Evolutionary conservation across 2,888 invertebrate species (phyloP).

Genomic region (Melieria omissa): DNA sequence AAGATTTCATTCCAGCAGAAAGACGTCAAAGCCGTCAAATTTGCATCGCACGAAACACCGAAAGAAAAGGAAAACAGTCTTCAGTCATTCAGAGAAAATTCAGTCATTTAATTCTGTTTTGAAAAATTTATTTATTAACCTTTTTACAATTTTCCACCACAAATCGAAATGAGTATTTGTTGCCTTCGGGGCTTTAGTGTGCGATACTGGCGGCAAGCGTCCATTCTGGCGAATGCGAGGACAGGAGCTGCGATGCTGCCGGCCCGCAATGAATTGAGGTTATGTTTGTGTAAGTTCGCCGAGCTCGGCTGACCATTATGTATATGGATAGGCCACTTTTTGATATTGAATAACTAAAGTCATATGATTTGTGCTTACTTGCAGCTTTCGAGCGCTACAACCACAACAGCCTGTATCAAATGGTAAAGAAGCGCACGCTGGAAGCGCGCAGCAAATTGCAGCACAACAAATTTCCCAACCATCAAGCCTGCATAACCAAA

Average conservation of each 20-base stretch:
- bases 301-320: constrained; percentile 3
- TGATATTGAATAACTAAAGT: constrained; percentile 19
- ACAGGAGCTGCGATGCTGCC: constrained; percentile 32
- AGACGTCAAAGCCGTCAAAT: constrained; percentile 7
- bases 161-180: constrained; percentile 56
- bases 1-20: neutral
- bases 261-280: constrained; percentile 39
- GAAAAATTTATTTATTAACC: constrained; percentile 46
- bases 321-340: neutral
- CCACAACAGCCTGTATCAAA: constrained; percentile 58
- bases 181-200: constrained; percentile 50
- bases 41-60: constrained; percentile 6
- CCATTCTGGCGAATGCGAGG: constrained; percentile 50
- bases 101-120: constrained; percentile 38
- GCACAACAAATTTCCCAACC: constrained; percentile 54
- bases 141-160: constrained; percentile 21
- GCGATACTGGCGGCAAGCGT: constrained; percentile 55
- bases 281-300: constrained; percentile 37
- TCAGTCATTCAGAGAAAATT: constrained; percentile 27
- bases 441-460: constrained; percentile 61
- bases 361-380: constrained; percentile 10
- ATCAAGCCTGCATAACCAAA: constrained; percentile 47
- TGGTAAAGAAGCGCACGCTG: constrained; percentile 63
- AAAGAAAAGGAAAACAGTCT: constrained; percentile 9
- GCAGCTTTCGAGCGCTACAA: constrained; percentile 43